Evolutionary conservation across 2,797 vertebrate genomes (phyloP), one percentile per base, ranked within the genome.

Genomic region (Sebastes kiyomatsui): DNA sequence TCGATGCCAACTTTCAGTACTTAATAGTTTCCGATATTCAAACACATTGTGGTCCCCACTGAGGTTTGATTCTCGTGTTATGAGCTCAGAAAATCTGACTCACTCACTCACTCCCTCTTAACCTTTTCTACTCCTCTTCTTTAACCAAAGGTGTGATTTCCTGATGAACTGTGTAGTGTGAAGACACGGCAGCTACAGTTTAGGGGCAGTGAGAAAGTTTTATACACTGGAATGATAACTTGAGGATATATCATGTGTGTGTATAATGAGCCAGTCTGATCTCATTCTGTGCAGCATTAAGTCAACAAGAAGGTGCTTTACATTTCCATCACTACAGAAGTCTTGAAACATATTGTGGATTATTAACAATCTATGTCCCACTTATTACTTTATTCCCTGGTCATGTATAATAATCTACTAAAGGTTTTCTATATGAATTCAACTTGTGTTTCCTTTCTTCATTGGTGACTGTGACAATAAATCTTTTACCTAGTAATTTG

Each of bases 321-420:
- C 38, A 33, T 33, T 81, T 67, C 71, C 6, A 32, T 80, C 87
- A 91, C 90, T 93, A 90, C 86, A 89, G 56, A 83, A 25, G 75
- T 85, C 65, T 75, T 67, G 5, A 79, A 84, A 10, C 14, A 23
- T 67, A 3, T 64, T 68, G 67, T 78, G 60, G 67, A 76, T 68
- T 23, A 9, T 54, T 54, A 28, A 7, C 23, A 69, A 52, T 59
- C 27, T 0, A 3, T 76, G 22, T 58, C 22, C 64, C 18, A 13
- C 61, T 79, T 67, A 6, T 84, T 22, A 71, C 6, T 67, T 62
- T 9, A 28, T 55, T 55, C 10, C 10, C 10, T 55, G 56, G 55
- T 74, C 22, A 27, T 87, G 56, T 64, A 49, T 49, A 32, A 59
- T 33, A 5, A 52, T 77, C 28, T 32, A 75, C 14, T 74, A 79